phyloP scores from a whole-genome alignment of 35 echinoderm and acorn worm genomes.

The Heliocidaris tuberculata region DNA sequence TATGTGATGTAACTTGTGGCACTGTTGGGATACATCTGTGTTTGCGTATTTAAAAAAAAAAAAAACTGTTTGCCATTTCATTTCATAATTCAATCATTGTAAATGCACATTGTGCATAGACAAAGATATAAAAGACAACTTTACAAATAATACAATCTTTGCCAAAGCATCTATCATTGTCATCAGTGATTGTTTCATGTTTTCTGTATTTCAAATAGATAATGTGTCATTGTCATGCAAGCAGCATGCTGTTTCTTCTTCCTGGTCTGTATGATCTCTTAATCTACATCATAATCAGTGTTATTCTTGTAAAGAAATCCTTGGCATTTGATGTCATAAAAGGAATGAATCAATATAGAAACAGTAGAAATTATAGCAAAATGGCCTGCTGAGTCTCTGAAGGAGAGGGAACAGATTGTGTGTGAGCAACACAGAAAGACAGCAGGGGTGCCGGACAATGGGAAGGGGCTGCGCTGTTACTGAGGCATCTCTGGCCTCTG shows the following conservation, averaged over 20 bases:
- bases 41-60: not conserved
- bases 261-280: not conserved
- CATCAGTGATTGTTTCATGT: not conserved
- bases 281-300: not conserved
- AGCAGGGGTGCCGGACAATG: not conserved
- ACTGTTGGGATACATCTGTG: not conserved
- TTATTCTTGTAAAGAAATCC: not conserved
- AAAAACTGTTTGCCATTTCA: not conserved
- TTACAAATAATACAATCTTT: not conserved
- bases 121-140: not conserved
- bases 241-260: not conserved
- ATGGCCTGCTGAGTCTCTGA: not conserved
- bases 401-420: slow-evolving; percentile 8
- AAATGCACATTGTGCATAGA: not conserved
- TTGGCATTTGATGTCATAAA: not conserved
- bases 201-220: not conserved
- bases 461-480: not conserved
- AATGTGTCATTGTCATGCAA: not conserved
- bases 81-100: not conserved
- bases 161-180: slow-evolving; percentile 16
- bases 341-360: slow-evolving; percentile 18
- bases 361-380: not conserved
- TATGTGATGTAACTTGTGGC: not conserved
- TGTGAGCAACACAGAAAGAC: not conserved
- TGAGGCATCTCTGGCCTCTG: not conserved